Evolutionary conservation across 2,797 vertebrate genomes (phyloP).

Genomic region (Hypotaenidia philippensis): DNA sequence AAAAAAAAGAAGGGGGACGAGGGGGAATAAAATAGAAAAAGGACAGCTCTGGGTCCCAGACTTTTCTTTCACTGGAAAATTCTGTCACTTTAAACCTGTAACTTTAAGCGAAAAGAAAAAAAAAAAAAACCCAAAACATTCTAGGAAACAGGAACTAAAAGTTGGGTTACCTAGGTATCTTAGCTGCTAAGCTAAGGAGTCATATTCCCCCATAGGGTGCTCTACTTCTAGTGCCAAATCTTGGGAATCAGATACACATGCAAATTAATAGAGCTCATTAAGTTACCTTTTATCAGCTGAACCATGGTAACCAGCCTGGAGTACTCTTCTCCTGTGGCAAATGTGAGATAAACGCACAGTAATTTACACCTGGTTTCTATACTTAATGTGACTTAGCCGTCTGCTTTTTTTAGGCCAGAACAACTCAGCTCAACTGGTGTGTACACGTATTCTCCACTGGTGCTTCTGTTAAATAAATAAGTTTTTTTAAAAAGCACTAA

Average conservation of each 20-base stretch:
- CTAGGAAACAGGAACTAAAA: not conserved
- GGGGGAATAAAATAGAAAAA: too few species aligned
- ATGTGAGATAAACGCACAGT: not conserved
- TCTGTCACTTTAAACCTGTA: not conserved
- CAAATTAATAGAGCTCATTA: conserved; percentile 39
- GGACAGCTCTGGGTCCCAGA: not conserved
- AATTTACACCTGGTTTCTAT: conserved; percentile 9
- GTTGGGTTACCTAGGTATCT: not conserved
- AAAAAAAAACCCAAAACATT: not conserved
- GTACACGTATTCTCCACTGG: accelerated
- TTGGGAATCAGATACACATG: conserved; percentile 42
- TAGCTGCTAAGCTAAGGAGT: not conserved
- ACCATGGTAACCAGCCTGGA: conserved; percentile 16
- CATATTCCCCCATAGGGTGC: not conserved
- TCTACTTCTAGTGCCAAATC: conserved; percentile 23
- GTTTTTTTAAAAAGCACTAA: not conserved
- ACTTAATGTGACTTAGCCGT: not conserved
- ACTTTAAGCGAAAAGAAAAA: not conserved
- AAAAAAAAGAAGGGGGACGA: too few species aligned
- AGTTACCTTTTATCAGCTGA: conserved; percentile 48
- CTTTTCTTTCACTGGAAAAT: not conserved
- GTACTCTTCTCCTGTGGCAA: conserved; percentile 8
- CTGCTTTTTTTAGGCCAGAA: not conserved
- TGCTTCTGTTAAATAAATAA: not conserved
- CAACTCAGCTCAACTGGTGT: accelerated